A percentile compares a stretch with the other conserved stretches of the same genome.
These are phyloP conservation scores for Goniozus legneri DNA, from an alignment of 1,140 invertebrate species.

Conservation along the genomic window DNA sequence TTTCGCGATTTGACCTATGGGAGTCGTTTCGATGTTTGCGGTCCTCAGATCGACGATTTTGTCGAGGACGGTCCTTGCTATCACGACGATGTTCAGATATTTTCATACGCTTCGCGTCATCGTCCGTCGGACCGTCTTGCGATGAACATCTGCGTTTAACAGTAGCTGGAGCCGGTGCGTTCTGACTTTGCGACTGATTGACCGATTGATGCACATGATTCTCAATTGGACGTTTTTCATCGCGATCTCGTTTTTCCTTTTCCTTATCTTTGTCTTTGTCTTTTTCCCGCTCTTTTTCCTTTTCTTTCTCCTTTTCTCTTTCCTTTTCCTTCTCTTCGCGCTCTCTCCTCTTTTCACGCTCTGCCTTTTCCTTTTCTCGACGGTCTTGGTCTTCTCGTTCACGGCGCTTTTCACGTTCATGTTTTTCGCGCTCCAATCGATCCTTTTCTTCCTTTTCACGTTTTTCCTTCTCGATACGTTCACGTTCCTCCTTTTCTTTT, in stretches of 20 bases:
- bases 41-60: conserved; percentile 48
- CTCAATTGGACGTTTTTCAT: conserved; percentile 27
- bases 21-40: conserved; percentile 48
- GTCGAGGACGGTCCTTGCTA: conserved; percentile 65
- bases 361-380: conserved; percentile 21
- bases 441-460: conserved; percentile 39
- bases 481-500: conserved; percentile 40
- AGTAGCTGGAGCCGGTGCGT: conserved; percentile 59
- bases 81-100: conserved; percentile 64
- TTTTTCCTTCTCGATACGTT: conserved; percentile 38
- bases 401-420: conserved; percentile 24
- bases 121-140: conserved; percentile 66
- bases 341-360: conserved; percentile 29
- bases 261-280: conserved; percentile 12
- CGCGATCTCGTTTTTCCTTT: conserved; percentile 18
- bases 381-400: conserved; percentile 31
- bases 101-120: conserved; percentile 71
- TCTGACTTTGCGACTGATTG: conserved; percentile 23
- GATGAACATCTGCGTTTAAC: conserved; percentile 73
- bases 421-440: conserved; percentile 21
- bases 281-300: conserved; percentile 15
- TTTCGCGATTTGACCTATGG: conserved; percentile 44
- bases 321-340: conserved; percentile 30
- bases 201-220: conserved; percentile 38
- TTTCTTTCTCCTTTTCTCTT: conserved; percentile 23